A percentile compares a stretch with the other conserved stretches of the same genome.
phyloP scores from a whole-genome alignment of 2,888 invertebrate genomes.

The Oligia strigilis region DNA sequence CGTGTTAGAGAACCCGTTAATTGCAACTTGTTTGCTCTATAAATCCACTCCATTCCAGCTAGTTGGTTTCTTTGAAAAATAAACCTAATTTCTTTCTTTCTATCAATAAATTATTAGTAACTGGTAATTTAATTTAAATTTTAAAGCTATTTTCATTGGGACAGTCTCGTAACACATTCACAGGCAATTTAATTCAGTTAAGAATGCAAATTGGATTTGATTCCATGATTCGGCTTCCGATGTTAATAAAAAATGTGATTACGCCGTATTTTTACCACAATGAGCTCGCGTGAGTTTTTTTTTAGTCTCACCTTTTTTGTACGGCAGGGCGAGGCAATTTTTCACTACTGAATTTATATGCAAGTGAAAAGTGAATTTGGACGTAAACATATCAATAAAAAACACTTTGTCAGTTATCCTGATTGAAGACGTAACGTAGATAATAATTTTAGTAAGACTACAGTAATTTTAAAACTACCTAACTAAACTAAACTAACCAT shows the following conservation, averaged over 20 bases:
- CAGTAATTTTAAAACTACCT: background rate
- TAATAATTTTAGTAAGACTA: background rate
- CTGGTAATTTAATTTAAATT: background rate
- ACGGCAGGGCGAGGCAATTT: background rate
- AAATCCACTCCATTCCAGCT: background rate
- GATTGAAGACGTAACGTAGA: background rate
- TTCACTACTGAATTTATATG: background rate
- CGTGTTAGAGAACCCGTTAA: background rate
- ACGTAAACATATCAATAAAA: constrained; percentile 3
- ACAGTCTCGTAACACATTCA: background rate
- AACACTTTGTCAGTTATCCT: background rate
- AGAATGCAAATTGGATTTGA: constrained; percentile 11
- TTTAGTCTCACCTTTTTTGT: background rate
- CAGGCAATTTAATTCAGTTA: constrained; percentile 9
- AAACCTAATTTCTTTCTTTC: background rate
- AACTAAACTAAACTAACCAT: background rate
- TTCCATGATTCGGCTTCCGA: constrained; percentile 10
- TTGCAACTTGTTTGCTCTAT: background rate
- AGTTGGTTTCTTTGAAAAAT: background rate
- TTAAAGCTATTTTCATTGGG: constrained; percentile 4
- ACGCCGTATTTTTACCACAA: constrained; percentile 6
- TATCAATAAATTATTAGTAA: constrained; percentile 5
- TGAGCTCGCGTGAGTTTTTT: background rate
- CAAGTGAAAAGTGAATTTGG: background rate
- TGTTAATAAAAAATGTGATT: constrained; percentile 20